A percentile compares a stretch with the other conserved stretches of the same genome.
Conservation (phyloP, 2,797 vertebrate species). For the Lacerta agilis region DNA sequence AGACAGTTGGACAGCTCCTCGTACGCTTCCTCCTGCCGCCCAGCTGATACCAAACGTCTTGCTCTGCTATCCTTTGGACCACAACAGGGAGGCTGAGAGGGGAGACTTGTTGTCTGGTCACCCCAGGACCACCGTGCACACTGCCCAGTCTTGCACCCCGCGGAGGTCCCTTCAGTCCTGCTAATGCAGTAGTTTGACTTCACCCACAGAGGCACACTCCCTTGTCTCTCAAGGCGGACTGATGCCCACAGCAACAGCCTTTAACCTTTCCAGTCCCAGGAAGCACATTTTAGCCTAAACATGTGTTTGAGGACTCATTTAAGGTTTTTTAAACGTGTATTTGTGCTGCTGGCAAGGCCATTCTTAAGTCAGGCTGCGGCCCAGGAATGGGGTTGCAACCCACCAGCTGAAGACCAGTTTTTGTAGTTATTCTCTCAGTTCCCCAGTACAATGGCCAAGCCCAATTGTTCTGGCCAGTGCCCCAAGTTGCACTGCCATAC, state of each 20-base stretch:
- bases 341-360: neutral
- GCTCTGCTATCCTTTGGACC: no score
- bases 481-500: neutral
- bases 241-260: neutral
- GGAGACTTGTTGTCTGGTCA: no score
- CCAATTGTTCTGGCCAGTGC: neutral
- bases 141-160: no score
- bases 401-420: neutral
- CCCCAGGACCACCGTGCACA: no score
- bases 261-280: neutral
- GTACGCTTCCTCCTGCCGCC: no score
- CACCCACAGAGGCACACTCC: no score
- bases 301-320: neutral
- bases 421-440: neutral
- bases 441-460: neutral
- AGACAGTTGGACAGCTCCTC: no score
- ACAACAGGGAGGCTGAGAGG: no score
- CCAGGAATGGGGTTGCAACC: neutral
- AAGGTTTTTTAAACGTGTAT: neutral
- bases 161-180: no score
- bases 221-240: no score
- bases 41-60: no score
- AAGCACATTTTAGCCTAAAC: neutral
- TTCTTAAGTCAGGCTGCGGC: neutral
- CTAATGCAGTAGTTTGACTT: no score